A percentile compares a stretch with the other conserved stretches of the same genome.
Evolutionary conservation across 2,113 vertebrate species (phyloP).

Genomic region (Clupea harengus): DNA sequence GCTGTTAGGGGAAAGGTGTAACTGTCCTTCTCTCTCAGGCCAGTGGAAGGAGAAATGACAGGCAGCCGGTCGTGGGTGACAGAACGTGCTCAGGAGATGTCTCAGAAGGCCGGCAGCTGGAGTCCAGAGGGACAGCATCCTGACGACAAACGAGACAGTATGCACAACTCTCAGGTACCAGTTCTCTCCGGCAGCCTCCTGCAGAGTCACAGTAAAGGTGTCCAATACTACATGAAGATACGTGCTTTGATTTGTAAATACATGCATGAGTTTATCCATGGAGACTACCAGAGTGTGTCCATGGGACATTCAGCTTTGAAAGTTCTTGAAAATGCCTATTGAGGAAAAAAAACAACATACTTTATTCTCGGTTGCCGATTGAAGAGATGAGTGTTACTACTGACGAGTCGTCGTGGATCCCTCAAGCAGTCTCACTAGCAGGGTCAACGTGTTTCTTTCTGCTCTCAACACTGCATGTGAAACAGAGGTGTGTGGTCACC

Average conservation of each 20-base stretch:
- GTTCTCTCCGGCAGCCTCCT: neutral
- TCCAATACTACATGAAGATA: neutral
- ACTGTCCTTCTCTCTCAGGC: conserved; percentile 50
- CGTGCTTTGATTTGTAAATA: neutral
- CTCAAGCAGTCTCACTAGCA: conserved; percentile 4
- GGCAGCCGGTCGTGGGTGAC: conserved; percentile 94
- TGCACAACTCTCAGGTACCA: conserved; percentile 85
- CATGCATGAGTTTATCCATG: conserved; percentile 24
- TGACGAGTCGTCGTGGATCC: neutral
- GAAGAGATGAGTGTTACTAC: neutral
- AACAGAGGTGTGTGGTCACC: conserved; percentile 21
- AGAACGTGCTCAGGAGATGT: conserved; percentile 89
- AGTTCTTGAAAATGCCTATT: neutral
- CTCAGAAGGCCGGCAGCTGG: conserved; percentile 89
- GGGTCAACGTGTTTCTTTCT: conserved; percentile 16
- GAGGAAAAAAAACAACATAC: neutral
- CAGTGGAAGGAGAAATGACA: conserved; percentile 77
- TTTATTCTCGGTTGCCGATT: neutral
- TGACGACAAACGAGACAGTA: conserved; percentile 76
- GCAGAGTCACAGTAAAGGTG: neutral
- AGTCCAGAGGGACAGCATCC: conserved; percentile 82
- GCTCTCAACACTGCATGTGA: neutral
- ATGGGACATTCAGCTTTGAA: neutral
- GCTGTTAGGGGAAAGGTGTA: neutral
- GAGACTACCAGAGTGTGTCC: neutral